These are phyloP conservation scores for Phoxinus dragarum DNA, from an alignment of 2,797 vertebrate species.

Conservation along the genomic window DNA sequence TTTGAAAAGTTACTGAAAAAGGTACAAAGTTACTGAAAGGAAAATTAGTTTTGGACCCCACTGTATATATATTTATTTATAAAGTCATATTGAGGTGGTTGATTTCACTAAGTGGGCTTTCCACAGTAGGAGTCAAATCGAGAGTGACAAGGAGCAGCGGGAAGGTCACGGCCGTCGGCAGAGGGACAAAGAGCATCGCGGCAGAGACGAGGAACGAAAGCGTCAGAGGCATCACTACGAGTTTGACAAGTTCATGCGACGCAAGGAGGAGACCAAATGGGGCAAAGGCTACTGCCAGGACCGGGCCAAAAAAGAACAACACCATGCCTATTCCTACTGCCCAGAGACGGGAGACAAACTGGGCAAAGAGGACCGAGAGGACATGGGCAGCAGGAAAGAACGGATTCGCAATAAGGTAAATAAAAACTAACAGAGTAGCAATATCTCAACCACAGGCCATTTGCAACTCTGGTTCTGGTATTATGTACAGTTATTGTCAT, in stretches of 20 bases:
- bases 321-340: constrained; percentile 81
- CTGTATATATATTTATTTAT: neutral
- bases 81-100: neutral
- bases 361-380: constrained; percentile 89
- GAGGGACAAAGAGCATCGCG: constrained; percentile 89
- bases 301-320: constrained; percentile 89
- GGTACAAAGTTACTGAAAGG: too few relatives aligned
- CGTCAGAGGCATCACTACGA: constrained; percentile 89
- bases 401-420: constrained; percentile 93
- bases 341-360: constrained; percentile 85
- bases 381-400: constrained; percentile 88
- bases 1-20: too few relatives aligned
- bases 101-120: constrained; percentile 27
- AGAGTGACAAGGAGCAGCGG: constrained; percentile 91
- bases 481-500: constrained; percentile 39
- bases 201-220: constrained; percentile 86
- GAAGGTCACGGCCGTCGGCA: constrained; percentile 86
- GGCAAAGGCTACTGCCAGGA: constrained; percentile 92
- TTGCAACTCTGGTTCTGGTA: constrained; percentile 37
- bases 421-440: constrained; percentile 31
- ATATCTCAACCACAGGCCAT: constrained; percentile 39
- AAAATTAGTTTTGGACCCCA: neutral
- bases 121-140: constrained; percentile 77
- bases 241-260: constrained; percentile 88
- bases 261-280: constrained; percentile 94